Conservation (phyloP, 2,888 invertebrate species). For the Drosophila colorata region DNA sequence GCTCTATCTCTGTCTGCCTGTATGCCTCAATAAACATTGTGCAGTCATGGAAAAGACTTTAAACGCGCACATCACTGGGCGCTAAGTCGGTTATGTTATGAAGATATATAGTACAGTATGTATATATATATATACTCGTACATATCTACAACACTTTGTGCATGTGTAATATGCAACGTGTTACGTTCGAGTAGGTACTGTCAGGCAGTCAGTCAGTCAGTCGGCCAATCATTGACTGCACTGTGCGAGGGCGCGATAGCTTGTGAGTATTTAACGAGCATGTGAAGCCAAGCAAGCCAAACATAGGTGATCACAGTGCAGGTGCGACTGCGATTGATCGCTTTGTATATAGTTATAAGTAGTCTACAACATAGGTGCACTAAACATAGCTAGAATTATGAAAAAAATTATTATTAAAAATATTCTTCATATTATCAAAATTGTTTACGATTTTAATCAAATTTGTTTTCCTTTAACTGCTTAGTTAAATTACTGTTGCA, state of each 20-base stretch:
- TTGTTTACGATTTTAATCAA: too few relatives aligned
- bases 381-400: too few relatives aligned
- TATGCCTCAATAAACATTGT: constrained; percentile 70
- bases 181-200: constrained; percentile 57
- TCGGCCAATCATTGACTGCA: constrained; percentile 17
- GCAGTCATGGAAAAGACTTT: constrained; percentile 55
- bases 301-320: background rate
- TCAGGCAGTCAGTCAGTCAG: constrained; percentile 23
- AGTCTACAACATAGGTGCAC: background rate
- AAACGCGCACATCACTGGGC: constrained; percentile 60
- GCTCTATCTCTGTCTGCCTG: constrained; percentile 12
- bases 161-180: constrained; percentile 51
- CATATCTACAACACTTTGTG: constrained; percentile 30
- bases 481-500: too few relatives aligned
- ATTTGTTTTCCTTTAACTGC: too few relatives aligned
- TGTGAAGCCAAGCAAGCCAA: background rate
- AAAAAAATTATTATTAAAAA: background rate
- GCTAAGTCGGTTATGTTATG: constrained; percentile 27
- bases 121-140: background rate
- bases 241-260: background rate
- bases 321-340: background rate
- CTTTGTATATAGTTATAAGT: background rate
- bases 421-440: too few relatives aligned
- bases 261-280: background rate
- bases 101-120: constrained; percentile 22